These are phyloP conservation scores for Caenorhabditis remanei DNA, from an alignment of 1,140 invertebrate genomes.

Conservation along the genomic window DNA sequence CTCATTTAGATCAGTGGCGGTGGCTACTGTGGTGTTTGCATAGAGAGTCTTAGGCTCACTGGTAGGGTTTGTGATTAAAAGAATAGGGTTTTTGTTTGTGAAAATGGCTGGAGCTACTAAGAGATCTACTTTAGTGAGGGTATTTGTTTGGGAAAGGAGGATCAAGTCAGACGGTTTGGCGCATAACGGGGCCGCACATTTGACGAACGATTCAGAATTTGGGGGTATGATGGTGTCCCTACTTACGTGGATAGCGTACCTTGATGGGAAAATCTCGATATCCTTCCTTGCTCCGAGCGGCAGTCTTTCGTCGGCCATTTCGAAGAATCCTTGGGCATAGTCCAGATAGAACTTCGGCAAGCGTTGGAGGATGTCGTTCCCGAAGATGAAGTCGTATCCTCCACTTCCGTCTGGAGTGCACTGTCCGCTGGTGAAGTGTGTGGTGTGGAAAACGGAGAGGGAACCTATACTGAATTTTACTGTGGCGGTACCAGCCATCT, in stretches of 20 bases:
- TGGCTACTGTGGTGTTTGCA: neutral
- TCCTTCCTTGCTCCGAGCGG: neutral
- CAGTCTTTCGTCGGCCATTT: neutral
- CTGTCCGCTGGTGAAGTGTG: too few relatives aligned
- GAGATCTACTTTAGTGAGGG: neutral
- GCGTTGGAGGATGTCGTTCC: too few relatives aligned
- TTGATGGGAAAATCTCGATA: neutral
- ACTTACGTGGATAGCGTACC: neutral
- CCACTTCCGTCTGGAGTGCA: too few relatives aligned
- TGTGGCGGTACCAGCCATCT: too few relatives aligned
- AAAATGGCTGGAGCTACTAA: neutral
- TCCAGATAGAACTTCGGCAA: neutral
- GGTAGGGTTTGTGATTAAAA: neutral
- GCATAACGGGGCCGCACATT: neutral
- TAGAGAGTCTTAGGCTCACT: neutral
- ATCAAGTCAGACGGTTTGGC: neutral
- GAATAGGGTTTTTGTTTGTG: neutral
- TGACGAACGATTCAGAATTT: neutral
- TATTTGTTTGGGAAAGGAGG: neutral
- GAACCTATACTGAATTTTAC: too few relatives aligned
- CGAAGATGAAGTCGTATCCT: too few relatives aligned
- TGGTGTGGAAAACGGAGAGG: too few relatives aligned
- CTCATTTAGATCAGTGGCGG: neutral
- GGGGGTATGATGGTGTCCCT: neutral
- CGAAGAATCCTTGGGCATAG: neutral